Conservation (phyloP, 1,140 invertebrate species). For the Manduca sexta region DNA sequence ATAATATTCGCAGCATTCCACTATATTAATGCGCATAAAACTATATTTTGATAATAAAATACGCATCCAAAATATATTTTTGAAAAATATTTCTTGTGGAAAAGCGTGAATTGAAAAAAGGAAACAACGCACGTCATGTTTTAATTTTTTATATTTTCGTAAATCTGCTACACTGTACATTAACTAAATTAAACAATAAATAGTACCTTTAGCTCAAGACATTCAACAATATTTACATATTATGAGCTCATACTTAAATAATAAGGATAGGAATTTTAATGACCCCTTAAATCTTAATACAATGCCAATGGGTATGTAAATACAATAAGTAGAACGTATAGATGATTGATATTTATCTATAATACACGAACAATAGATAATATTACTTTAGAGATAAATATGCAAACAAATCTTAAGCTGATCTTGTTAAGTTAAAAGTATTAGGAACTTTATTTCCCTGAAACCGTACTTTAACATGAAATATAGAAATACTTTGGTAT, state of each 20-base stretch:
- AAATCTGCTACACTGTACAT: slow-evolving; percentile 36
- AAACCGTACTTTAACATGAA: slow-evolving; percentile 15
- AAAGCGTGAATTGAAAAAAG: neutral
- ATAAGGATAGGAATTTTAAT: neutral
- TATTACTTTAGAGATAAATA: too few relatives aligned
- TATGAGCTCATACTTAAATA: neutral
- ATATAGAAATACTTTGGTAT: slow-evolving; percentile 27
- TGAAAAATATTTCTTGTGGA: too few relatives aligned
- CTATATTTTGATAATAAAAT: neutral
- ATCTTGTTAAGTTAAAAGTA: slow-evolving; percentile 11
- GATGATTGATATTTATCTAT: neutral
- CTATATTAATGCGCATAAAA: too few relatives aligned
- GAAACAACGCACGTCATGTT: neutral
- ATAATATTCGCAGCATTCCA: too few relatives aligned
- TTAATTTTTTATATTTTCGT: slow-evolving; percentile 2
- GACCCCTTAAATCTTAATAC: slow-evolving; percentile 2
- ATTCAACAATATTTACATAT: slow-evolving; percentile 34
- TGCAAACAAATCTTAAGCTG: neutral
- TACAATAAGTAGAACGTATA: slow-evolving; percentile 5
- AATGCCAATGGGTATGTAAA: neutral
- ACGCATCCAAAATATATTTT: neutral
- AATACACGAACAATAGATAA: neutral
- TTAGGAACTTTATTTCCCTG: slow-evolving; percentile 33
- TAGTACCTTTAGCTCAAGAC: slow-evolving; percentile 31
- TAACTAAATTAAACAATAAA: slow-evolving; percentile 50